Evolutionary conservation across 2,113 vertebrate species (phyloP), one percentile per base, ranked within the genome.

Genomic region (Pavo muticus): DNA sequence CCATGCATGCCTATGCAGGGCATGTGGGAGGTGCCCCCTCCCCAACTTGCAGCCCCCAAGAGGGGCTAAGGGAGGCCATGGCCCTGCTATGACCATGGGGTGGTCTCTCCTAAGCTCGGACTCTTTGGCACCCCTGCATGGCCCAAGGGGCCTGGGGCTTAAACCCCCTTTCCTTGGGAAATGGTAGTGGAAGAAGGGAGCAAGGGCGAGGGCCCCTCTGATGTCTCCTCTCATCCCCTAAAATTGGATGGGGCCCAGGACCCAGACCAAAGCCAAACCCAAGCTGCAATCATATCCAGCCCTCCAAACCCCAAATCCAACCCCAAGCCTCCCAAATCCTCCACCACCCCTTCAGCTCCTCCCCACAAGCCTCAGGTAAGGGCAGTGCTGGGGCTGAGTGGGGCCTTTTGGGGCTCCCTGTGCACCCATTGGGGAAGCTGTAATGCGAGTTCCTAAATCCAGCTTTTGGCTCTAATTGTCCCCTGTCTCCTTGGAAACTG

Each of bases 401-500:
- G 23, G 8, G 29, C 0, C 0, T 21, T 35, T 57, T 17, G 23
- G 45, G 69, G 7, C 9, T 25, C 57, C 21, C 40, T 64, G 2
- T 52, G 15, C 9, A 13, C 40, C 10, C 39, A 63, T 0, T 63
- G 18, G 20, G 44, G 80, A 92, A 68, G 21, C 48, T 90, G 37
- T 37, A 1, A 50, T 19, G 23, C 15, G 14, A 45, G 10, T 77
- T 85, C 92, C 78, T 44, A 90, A 91, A 93, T 87, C 71, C 1
- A 0, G 1, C 35, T 65, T 64, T 91, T 70, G 67, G 29, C 64
- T 8, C 7, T 24, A 30, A 54, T 5, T 87, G 35, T 90, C 44
- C 74, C 59, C 35, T 0, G 30, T 95, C 90, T 94, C 95, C 95
- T 95, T 94, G 95, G 94, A 92, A 97, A 96, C 87, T 11, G 67